These are phyloP conservation scores for Margarornis squamiger DNA, from an alignment of 2,797 vertebrate genomes.

Conservation along the genomic window DNA sequence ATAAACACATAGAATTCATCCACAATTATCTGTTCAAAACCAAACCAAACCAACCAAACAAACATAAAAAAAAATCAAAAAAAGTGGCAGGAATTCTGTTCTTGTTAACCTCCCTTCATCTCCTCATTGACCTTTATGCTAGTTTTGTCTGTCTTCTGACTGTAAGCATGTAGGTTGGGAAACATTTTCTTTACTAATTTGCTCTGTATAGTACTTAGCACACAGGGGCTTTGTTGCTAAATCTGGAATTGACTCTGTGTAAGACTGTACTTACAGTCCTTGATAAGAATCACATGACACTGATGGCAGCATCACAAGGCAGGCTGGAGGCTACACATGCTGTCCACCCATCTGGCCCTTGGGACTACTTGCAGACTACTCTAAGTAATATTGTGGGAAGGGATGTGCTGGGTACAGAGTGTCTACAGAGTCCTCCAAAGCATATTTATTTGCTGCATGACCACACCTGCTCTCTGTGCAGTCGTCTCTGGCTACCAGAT, in stretches of 20 bases:
- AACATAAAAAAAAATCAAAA: not conserved
- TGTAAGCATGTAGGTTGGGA: not conserved
- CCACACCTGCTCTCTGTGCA: not conserved
- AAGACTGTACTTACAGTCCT: not conserved
- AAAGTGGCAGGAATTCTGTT: not conserved
- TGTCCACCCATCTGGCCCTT: not conserved
- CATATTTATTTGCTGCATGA: not conserved
- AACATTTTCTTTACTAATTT: not conserved
- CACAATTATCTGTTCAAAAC: not conserved
- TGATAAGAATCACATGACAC: not conserved
- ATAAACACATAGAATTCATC: not conserved
- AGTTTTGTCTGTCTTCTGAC: not conserved
- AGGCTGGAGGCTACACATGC: not conserved
- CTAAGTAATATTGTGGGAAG: not conserved
- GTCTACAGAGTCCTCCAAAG: not conserved
- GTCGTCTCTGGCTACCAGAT: not conserved
- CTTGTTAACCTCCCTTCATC: not conserved
- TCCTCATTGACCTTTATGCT: not conserved
- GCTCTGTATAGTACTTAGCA: not conserved
- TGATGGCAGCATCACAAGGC: not conserved
- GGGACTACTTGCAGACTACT: not conserved
- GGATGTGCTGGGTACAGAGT: not conserved
- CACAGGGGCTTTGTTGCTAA: not conserved
- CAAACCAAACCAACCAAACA: not conserved
- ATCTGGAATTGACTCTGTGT: not conserved